Evolutionary conservation across 2,888 invertebrate genomes (phyloP).

Genomic region (Zootermopsis nevadensis): DNA sequence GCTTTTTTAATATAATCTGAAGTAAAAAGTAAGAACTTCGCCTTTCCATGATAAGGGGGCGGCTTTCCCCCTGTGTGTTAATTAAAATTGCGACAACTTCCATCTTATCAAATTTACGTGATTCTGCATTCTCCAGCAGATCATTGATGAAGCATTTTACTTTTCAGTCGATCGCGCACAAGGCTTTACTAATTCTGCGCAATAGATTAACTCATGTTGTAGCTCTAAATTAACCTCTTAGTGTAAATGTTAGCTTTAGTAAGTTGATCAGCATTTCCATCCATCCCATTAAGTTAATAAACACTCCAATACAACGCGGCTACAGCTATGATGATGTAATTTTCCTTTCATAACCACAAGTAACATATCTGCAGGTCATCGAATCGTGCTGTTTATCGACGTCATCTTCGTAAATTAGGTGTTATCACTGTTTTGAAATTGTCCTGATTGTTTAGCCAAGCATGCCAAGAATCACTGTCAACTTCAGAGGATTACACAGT

Average conservation of each 20-base stretch:
- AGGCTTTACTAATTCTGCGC: not conserved
- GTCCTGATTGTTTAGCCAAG: not conserved
- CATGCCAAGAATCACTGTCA: not conserved
- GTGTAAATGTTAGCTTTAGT: constrained; percentile 31
- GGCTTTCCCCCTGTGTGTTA: constrained; percentile 9
- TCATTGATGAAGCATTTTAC: not conserved
- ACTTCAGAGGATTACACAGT: too few relatives aligned
- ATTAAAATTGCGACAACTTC: constrained; percentile 48
- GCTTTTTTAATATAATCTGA: constrained; percentile 48
- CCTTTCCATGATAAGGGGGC: not conserved
- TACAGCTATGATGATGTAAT: too few relatives aligned
- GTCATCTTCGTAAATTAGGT: not conserved
- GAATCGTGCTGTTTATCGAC: not conserved
- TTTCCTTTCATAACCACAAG: too few relatives aligned
- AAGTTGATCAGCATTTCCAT: constrained; percentile 24
- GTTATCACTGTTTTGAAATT: not conserved
- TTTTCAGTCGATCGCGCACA: not conserved
- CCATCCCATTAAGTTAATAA: constrained; percentile 27
- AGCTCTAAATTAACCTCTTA: constrained; percentile 32
- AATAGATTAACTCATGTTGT: constrained; percentile 18
- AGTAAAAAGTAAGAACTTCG: constrained; percentile 8
- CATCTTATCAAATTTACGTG: constrained; percentile 17
- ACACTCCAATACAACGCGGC: not conserved
- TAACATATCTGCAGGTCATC: not conserved
- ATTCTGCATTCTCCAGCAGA: not conserved